These are phyloP conservation scores for Amphipyra tragopoginis DNA, from an alignment of 2,888 invertebrate genomes.

Conservation along the genomic window DNA sequence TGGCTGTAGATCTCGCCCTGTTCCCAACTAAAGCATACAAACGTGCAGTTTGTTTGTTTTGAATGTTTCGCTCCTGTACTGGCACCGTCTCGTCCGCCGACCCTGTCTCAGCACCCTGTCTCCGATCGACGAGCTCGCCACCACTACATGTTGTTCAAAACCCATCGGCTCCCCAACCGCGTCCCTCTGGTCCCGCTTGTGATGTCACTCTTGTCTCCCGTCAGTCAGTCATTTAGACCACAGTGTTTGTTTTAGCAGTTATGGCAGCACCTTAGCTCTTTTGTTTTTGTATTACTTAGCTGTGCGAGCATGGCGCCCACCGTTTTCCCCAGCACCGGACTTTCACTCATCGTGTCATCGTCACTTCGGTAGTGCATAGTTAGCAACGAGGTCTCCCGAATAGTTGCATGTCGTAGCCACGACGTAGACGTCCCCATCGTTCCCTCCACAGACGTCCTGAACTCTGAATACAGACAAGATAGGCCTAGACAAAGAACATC, in stretches of 20 bases:
- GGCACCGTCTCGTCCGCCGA: slow-evolving; percentile 72
- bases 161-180: slow-evolving; percentile 55
- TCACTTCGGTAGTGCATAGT: slow-evolving; percentile 54
- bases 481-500: slow-evolving; percentile 71
- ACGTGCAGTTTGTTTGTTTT: slow-evolving; percentile 44
- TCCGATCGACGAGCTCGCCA: slow-evolving; percentile 48
- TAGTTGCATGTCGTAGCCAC: slow-evolving; percentile 72
- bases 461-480: slow-evolving; percentile 81
- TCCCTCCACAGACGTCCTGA: slow-evolving; percentile 55
- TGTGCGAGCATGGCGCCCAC: slow-evolving; percentile 67
- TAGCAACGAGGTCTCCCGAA: slow-evolving; percentile 54
- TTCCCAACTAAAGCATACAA: slow-evolving; percentile 47
- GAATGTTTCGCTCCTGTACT: slow-evolving; percentile 51
- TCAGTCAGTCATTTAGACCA: slow-evolving; percentile 64
- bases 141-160: slow-evolving; percentile 43
- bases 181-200: slow-evolving; percentile 69
- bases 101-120: slow-evolving; percentile 61
- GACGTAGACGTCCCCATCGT: slow-evolving; percentile 56
- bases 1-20: slow-evolving; percentile 60
- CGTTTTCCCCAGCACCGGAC: slow-evolving; percentile 49
- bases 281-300: slow-evolving; percentile 58
- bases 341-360: slow-evolving; percentile 41
- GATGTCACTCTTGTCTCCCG: slow-evolving; percentile 60
- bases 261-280: slow-evolving; percentile 70
- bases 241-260: slow-evolving; percentile 63